A percentile compares a stretch with the other conserved stretches of the same genome.
Conservation (phyloP, 2,797 vertebrate species). For the Yasuhikotakia modesta region DNA sequence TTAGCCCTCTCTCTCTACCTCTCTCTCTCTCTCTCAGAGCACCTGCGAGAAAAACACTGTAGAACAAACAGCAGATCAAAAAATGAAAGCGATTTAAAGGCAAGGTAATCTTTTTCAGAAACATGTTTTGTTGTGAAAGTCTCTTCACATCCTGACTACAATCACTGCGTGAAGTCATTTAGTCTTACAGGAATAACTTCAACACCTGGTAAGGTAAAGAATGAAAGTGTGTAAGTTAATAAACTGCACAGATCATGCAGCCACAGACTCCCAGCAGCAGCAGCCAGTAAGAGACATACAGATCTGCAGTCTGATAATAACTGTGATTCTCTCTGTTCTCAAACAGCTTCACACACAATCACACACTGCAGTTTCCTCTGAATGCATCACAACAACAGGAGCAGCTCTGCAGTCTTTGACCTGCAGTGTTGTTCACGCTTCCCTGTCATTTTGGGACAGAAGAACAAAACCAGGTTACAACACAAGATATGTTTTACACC, state of each 20-base stretch:
- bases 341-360: background rate
- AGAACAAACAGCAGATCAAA: too few species aligned
- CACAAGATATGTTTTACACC: background rate
- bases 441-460: background rate
- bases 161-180: too few species aligned
- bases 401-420: background rate
- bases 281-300: background rate
- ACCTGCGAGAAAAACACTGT: too few species aligned
- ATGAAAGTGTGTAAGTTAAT: background rate
- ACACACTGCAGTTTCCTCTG: background rate
- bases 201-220: conserved; percentile 10
- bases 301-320: background rate
- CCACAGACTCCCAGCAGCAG: background rate
- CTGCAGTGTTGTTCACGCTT: background rate
- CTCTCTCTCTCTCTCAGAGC: conserved; percentile 1
- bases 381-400: background rate
- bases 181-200: too few species aligned
- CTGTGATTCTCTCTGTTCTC: background rate
- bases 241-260: background rate
- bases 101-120: too few species aligned
- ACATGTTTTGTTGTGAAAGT: too few species aligned
- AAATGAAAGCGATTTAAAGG: too few species aligned
- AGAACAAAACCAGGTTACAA: background rate
- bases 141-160: too few species aligned
- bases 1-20: background rate